A percentile compares a stretch with the other conserved stretches of the same genome.
phyloP scores from a whole-genome alignment of 2,797 vertebrate species.

The Tachyglossus aculeatus region DNA sequence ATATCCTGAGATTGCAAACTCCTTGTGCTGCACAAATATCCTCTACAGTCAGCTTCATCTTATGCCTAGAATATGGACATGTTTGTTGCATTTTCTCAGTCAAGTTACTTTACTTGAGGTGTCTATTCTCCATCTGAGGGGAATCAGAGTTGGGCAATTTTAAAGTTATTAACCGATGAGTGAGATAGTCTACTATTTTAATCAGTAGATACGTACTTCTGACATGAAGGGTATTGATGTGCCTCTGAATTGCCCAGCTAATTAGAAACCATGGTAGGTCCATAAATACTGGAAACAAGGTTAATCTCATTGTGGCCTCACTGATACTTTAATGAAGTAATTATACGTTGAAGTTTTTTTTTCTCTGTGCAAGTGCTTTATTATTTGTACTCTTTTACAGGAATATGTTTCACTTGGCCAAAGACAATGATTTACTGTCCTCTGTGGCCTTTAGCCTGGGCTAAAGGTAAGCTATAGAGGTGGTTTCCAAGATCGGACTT shows the following conservation, averaged over 20 bases:
- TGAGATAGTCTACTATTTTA: conserved; percentile 50
- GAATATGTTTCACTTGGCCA: no score
- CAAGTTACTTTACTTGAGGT: conserved; percentile 22
- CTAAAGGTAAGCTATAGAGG: no score
- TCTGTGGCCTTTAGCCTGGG: no score
- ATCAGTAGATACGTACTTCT: conserved; percentile 48
- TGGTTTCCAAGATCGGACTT: no score
- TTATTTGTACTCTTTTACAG: no score
- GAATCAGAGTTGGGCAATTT: conserved; percentile 14
- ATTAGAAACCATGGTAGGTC: conserved; percentile 38
- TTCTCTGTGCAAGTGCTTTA: background rate
- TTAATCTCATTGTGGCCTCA: conserved; percentile 42
- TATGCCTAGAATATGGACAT: background rate
- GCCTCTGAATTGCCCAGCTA: conserved; percentile 55
- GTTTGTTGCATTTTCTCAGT: conserved; percentile 32
- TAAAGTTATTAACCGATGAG: conserved; percentile 62
- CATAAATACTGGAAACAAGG: conserved; percentile 56
- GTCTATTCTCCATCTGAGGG: conserved; percentile 40
- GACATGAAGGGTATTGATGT: conserved; percentile 57
- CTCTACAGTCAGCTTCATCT: background rate
- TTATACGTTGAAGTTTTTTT: background rate
- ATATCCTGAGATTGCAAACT: conserved; percentile 19
- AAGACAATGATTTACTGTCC: no score
- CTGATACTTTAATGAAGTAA: conserved; percentile 21
- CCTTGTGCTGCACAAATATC: conserved; percentile 20